Evolutionary conservation across 2,797 vertebrate genomes (phyloP).

Genomic region (Rallus crepitans): DNA sequence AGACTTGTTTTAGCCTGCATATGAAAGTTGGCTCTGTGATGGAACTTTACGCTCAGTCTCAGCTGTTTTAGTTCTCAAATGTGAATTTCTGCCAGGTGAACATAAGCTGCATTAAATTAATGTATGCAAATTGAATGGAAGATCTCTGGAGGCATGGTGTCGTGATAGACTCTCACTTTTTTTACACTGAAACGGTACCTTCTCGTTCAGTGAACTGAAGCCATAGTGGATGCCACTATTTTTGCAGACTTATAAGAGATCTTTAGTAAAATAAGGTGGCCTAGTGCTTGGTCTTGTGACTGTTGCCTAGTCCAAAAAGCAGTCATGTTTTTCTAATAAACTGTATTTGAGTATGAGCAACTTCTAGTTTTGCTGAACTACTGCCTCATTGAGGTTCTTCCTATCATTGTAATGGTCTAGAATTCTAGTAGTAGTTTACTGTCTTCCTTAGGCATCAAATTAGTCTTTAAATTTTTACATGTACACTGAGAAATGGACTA

Average conservation of each 20-base stretch:
- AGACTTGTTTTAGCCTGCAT: neutral
- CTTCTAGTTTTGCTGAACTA: neutral
- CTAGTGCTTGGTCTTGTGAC: neutral
- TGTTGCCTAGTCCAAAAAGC: neutral
- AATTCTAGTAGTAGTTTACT: neutral
- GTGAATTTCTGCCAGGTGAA: constrained; percentile 23
- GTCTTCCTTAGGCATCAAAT: neutral
- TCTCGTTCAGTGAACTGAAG: neutral
- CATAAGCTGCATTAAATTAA: neutral
- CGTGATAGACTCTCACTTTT: neutral
- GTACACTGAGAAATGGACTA: neutral
- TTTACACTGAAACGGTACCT: neutral
- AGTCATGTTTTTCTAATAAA: neutral
- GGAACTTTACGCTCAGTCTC: neutral
- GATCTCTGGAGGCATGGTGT: neutral
- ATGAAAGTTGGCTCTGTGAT: neutral
- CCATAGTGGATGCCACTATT: neutral
- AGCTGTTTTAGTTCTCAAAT: neutral
- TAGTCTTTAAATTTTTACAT: neutral
- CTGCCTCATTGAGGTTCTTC: neutral
- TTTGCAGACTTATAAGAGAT: neutral
- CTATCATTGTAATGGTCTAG: neutral
- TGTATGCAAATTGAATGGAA: neutral
- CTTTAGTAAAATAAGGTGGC: neutral
- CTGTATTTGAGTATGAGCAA: neutral